Evolutionary conservation across 2,113 vertebrate genomes (phyloP).

Genomic region (Ophiodon elongatus): DNA sequence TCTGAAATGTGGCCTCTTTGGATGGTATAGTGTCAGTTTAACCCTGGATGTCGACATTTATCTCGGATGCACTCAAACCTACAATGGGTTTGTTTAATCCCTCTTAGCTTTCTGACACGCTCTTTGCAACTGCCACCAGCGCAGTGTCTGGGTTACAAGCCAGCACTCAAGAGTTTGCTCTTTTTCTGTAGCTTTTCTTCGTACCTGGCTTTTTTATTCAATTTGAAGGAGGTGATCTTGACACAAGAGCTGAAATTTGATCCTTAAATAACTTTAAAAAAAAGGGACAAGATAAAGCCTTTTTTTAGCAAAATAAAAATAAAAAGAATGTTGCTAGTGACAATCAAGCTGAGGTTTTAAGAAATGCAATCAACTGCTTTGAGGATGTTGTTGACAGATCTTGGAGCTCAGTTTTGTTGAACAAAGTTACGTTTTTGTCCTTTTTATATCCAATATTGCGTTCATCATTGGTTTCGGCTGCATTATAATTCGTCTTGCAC

Average conservation of each 20-base stretch:
- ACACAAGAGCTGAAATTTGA: not conserved
- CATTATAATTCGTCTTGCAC: not conserved
- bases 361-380: not conserved
- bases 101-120: conserved; percentile 1
- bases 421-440: not conserved
- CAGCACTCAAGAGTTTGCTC: conserved; percentile 14
- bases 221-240: not conserved
- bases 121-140: conserved; percentile 19
- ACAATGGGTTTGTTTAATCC: conserved; percentile 40
- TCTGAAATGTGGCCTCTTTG: conserved; percentile 4
- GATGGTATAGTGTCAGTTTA: conserved; percentile 5
- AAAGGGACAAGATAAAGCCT: not conserved
- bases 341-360: not conserved
- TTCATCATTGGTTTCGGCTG: not conserved
- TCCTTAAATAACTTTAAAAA: not conserved
- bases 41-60: not conserved
- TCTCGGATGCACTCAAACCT: conserved; percentile 22
- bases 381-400: not conserved
- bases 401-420: not conserved
- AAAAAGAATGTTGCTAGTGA: not conserved
- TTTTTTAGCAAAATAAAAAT: not conserved
- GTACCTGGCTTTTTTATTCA: not conserved
- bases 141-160: not conserved
- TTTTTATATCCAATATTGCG: not conserved
- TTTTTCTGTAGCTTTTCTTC: conserved; percentile 17